phyloP scores from a whole-genome alignment of 2,888 invertebrate species.

The Epsilonema sp. region DNA sequence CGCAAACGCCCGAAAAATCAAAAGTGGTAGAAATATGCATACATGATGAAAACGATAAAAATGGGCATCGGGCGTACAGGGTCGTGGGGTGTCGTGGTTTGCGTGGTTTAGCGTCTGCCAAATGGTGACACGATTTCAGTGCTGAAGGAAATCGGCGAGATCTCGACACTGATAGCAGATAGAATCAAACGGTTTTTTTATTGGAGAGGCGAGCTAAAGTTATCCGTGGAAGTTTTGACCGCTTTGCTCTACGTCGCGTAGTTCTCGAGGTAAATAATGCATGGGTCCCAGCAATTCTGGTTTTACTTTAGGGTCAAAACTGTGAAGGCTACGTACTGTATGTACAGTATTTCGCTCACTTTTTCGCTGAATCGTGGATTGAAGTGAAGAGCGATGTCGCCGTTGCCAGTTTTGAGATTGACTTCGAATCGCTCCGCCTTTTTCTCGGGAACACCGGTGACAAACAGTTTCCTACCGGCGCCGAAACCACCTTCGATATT shows the following conservation, averaged over 20 bases:
- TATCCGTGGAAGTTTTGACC: not conserved
- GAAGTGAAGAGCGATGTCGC: conserved; percentile 20
- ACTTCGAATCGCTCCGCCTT: conserved; percentile 23
- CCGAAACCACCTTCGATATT: conserved; percentile 5
- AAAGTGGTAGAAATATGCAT: too few species aligned
- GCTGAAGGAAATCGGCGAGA: too few species aligned
- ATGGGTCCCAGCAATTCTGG: not conserved
- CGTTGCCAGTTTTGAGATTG: conserved; percentile 20
- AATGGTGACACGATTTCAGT: too few species aligned
- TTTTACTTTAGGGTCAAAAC: too few species aligned
- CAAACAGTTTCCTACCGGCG: conserved; percentile 15
- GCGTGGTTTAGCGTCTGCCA: too few species aligned
- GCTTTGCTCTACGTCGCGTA: not conserved
- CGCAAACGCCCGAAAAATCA: not conserved
- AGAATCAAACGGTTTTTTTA: too few species aligned
- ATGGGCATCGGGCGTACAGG: too few species aligned
- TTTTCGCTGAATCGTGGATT: conserved; percentile 26
- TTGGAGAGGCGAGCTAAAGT: not conserved
- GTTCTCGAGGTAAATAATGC: too few species aligned
- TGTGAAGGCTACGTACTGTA: too few species aligned
- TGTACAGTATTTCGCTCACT: too few species aligned
- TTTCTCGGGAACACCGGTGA: conserved; percentile 21
- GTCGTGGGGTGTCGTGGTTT: not conserved
- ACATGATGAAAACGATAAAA: too few species aligned
- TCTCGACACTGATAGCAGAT: too few species aligned